Evolutionary conservation across 2,888 invertebrate species (phyloP), one percentile per base, ranked within the genome.

Genomic region (Loripinus fragilis): DNA sequence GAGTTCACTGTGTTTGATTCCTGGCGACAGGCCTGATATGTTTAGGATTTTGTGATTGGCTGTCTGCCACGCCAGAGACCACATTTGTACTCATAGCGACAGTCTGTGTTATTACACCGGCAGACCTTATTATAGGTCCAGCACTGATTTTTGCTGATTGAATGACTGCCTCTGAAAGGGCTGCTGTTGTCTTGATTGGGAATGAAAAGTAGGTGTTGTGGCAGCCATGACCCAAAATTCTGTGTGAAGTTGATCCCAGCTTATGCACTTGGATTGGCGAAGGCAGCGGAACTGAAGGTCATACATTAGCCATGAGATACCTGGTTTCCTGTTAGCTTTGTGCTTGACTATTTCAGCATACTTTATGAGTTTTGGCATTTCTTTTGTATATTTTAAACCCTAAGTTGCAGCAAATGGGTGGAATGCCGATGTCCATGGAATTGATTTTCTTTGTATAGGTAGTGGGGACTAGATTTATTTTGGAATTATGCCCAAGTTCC

Each of bases 11-110:
- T 1, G 60, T 3, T 33, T 33, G 60, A 15, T 20, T 60, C 60
- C 33, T 60, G 7, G 20, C 20, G 10, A 33, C 60, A 30, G 60
- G 33, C 33, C 33, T 60, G 17, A 5, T 33, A 17, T 30, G 33
- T 60, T 20, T 60, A 33, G 15, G 33, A 33, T 30, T 60, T 33
- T 60, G 60, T 60, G 60, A 33, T 60, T 60, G 60, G 33, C 8
- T 68, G 41, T 23, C 20, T n/a, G 42, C 68, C 68, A 12, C 68
- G 3, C 25, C 68, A 68, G 68, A 38, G 45, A 15, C 68, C 42
- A 45, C 68, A 68, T 35, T 20, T 41, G 45, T 68, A 45, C 12
- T 35, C 45, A 10, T 23, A 41, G 33, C 23, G 42, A 33, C 68
- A 68, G 23, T 35, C 38, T 33, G 35, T 5, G 65, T 65, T 65